phyloP scores from a whole-genome alignment of 2,797 vertebrate genomes.

The Syndactyla subalaris region DNA sequence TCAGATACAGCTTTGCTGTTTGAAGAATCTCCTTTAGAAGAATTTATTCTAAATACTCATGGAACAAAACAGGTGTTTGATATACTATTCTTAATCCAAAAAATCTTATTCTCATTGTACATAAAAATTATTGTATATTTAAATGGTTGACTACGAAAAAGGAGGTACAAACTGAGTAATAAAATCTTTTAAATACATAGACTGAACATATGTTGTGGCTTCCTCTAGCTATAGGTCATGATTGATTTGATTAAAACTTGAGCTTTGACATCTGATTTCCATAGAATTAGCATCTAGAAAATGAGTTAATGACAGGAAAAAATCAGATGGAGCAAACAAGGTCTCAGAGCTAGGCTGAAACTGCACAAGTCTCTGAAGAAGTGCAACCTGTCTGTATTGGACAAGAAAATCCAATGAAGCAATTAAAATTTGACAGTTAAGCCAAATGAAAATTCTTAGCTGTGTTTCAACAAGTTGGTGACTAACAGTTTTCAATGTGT shows the following conservation, averaged over 20 bases:
- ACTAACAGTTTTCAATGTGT: not conserved
- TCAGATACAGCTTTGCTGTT: slow-evolving; percentile 52
- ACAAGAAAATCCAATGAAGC: not conserved
- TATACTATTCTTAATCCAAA: not conserved
- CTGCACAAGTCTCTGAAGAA: not conserved
- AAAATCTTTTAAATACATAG: not conserved
- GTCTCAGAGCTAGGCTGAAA: not conserved
- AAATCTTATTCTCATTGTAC: not conserved
- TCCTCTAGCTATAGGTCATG: not conserved
- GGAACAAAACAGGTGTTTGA: slow-evolving; percentile 52
- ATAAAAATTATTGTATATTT: not conserved
- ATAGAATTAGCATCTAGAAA: not conserved
- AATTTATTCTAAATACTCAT: slow-evolving; percentile 43
- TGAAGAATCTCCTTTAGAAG: slow-evolving; percentile 64
- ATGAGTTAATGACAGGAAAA: not conserved
- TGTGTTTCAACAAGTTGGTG: not conserved
- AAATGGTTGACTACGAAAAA: not conserved
- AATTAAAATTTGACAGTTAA: not conserved
- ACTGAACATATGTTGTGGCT: not conserved
- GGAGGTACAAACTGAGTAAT: not conserved
- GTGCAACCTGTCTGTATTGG: not conserved
- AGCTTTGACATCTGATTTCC: not conserved
- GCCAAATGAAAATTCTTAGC: not conserved
- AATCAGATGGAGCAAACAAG: not conserved
- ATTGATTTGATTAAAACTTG: not conserved